Evolutionary conservation across 2,113 vertebrate species (phyloP).

Genomic region (Microcebus griseorufus): DNA sequence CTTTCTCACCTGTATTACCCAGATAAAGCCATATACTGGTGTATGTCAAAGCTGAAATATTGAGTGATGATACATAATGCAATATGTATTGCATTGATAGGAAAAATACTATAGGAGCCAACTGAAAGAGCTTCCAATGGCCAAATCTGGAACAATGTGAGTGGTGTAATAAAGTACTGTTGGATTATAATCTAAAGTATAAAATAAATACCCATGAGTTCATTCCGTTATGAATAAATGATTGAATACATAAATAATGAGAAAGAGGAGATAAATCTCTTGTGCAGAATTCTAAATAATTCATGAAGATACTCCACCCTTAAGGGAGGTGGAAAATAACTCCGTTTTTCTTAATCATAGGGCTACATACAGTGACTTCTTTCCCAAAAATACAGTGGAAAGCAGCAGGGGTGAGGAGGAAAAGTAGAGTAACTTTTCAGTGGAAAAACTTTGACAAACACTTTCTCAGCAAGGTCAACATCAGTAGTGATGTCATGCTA

Average conservation of each 20-base stretch:
- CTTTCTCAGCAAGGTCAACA: not conserved
- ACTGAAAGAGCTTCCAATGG: not conserved
- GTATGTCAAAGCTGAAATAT: not conserved
- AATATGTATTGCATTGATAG: not conserved
- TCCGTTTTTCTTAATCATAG: not conserved
- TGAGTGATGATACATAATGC: not conserved
- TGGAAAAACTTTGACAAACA: not conserved
- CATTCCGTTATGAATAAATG: not conserved
- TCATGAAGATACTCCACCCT: not conserved
- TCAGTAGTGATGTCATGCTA: not conserved
- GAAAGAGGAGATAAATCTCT: not conserved
- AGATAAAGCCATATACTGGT: not conserved
- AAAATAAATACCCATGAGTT: not conserved
- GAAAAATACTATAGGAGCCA: not conserved
- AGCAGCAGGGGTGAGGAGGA: not conserved
- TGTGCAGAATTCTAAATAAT: not conserved
- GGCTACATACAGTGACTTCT: not conserved
- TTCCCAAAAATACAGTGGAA: not conserved
- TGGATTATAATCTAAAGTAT: not conserved
- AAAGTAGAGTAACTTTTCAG: not conserved
- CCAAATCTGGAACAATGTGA: not conserved
- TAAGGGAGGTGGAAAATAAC: not conserved
- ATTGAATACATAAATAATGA: not conserved
- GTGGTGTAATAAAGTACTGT: not conserved
- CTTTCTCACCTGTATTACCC: not conserved